Evolutionary conservation across 2,113 vertebrate species (phyloP), one percentile per base, ranked within the genome.

Genomic region (Phoenicopterus ruber): DNA sequence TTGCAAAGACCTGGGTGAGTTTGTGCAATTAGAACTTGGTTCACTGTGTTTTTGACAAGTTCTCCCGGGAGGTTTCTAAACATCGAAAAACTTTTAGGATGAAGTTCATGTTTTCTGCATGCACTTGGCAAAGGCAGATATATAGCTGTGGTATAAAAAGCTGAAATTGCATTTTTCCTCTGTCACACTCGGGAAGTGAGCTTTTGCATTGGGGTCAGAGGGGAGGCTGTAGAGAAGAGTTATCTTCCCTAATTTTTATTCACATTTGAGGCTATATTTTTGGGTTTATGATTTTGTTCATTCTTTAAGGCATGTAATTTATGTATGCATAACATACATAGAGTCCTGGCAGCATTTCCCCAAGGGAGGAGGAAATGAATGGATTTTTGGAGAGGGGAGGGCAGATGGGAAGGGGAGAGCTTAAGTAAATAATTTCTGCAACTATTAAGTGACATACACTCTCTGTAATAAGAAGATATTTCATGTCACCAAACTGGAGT

Each of bases 81-180:
- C 96, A 96, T 4, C 69, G 83, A 96, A 97, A 96, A 84, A 86
- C 94, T 97, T 96, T 97, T 86, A 94, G 82, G 89, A 88, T 93
- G 83, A 97, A 57, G 52, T 79, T 94, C 76, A 87, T 94, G 49
- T 95, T 97, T 96, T 94, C 81, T 85, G 70, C 52, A 82, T 83
- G 74, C 42, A 38, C 47, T 84, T 95, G 91, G 74, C 93, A 93
- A 74, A 93, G 65, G 67, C n/a, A 96, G 84, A 90, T 97, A 77
- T 70, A 95, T 94, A 69, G 46, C 80, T 44, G 2, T 34, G 42
- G 55, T 79, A 86, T 81, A 80, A 96, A 97, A 62, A 94, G 91
- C 94, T 97, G 96, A 98, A 97, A 94, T 87, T 95, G 96, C 78
- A 79, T 95, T 97, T 98, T 94, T 83, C 63, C 47, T 93, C 69